These are phyloP conservation scores for Meteorus sp. DNA, from an alignment of 1,140 invertebrate species.

Conservation along the genomic window DNA sequence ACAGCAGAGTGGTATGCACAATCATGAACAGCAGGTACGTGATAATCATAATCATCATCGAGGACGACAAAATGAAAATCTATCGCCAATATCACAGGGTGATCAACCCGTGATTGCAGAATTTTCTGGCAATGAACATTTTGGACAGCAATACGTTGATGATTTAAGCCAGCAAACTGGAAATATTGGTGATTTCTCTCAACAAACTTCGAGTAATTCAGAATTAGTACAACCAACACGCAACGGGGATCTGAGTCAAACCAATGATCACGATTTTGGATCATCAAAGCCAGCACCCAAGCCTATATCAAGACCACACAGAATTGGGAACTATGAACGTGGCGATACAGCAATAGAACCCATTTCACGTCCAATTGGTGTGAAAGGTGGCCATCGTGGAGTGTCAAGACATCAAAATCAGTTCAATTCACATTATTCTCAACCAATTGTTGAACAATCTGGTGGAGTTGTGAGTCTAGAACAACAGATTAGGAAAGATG, in stretches of 20 bases:
- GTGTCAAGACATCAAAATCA: not conserved
- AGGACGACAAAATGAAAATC: constrained; percentile 22
- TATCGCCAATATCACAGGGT: constrained; percentile 1
- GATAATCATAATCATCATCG: not conserved
- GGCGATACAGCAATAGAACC: not conserved
- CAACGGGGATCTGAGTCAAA: not conserved
- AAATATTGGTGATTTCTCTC: constrained; percentile 10
- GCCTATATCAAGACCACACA: constrained; percentile 4
- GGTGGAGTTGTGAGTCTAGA: constrained; percentile 10
- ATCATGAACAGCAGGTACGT: not conserved
- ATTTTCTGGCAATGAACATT: not conserved
- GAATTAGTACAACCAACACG: not conserved
- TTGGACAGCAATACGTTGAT: not conserved
- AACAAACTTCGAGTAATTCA: constrained; percentile 3
- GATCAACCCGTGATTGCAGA: too few species aligned
- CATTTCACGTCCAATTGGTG: not conserved
- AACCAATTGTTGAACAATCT: not conserved
- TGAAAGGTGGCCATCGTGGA: constrained; percentile 10
- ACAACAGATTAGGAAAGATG: constrained; percentile 13
- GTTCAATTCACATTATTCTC: not conserved
- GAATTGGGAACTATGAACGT: not conserved
- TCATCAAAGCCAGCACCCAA: constrained; percentile 21
- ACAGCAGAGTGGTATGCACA: not conserved
- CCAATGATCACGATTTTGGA: not conserved
- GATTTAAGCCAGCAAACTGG: constrained; percentile 13